Evolutionary conservation across 2,113 vertebrate genomes (phyloP), one percentile per base, ranked within the genome.

Genomic region (Macrotis lagotis): DNA sequence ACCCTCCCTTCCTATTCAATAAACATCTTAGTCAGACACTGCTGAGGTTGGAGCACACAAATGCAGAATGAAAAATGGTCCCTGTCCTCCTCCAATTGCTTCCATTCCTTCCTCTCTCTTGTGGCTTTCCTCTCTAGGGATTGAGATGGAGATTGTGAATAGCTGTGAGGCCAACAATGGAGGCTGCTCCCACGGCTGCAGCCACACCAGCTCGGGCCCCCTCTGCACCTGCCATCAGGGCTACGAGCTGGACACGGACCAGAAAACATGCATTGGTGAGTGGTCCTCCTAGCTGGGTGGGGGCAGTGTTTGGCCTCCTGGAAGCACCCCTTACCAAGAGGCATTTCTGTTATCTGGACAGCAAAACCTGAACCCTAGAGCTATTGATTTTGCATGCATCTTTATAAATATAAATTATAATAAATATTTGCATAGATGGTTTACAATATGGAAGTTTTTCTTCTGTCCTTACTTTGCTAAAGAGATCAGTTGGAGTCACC

Each of bases 71-170:
- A n/a, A 83, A 83, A 44, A 10, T 8, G 6, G 19, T n/a, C 16
- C 37, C 37, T 44, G 66, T 16, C 66, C 16, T 16, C 66, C 16
- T 44, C 37, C 1, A 22, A n/a, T 12, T 44, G 37, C 66, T 0
- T 31, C 0, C 47, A 26, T 3, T 47, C 19, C 2, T 8, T 55
- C 93, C 92, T 11, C 52, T 53, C 25, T 91, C 37, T 90, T 22
- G 0, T 0, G 4, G 19, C 89, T 96, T 55, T 92, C 53, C 3
- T 6, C 93, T 48, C 25, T 98, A 99, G 99, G 99, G 50, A 99
- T 99, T 24, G 99, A 99, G 97, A 99, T 99, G 99, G 99, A 99
- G 98, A 99, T 99, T 0, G 99, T 99, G 83, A 99, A 99, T 98
- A 99, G 99, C 97, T 99, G 99, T 0, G 99, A 99, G 95, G 95